Percentiles rank a stretch among this genome's conserved stretches.
Evolutionary conservation across 2,888 invertebrate genomes (phyloP).

Genomic region (Spatulosminthurus flaviceps): DNA sequence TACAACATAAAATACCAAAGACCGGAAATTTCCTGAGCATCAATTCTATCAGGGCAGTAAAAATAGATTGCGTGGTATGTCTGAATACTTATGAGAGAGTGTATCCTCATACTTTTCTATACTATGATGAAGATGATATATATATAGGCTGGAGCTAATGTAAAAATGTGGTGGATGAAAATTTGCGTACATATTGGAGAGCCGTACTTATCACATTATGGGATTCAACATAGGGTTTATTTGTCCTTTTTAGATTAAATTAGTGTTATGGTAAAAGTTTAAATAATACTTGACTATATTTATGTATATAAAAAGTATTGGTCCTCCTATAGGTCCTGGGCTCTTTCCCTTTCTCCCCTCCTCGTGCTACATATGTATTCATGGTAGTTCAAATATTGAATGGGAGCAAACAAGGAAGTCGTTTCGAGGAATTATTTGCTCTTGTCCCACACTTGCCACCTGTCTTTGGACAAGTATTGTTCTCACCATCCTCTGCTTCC

Average conservation of each 20-base stretch:
- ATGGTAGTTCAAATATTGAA: slow-evolving; percentile 21
- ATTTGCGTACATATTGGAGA: too few species aligned
- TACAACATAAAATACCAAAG: neutral
- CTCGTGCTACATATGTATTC: neutral
- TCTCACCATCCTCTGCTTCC: slow-evolving; percentile 42
- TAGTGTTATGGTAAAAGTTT: slow-evolving; percentile 13
- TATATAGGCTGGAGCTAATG: too few species aligned
- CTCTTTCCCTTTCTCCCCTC: too few species aligned
- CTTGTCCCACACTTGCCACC: slow-evolving; percentile 58
- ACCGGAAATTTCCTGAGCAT: slow-evolving; percentile 38
- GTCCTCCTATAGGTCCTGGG: too few species aligned
- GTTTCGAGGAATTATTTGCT: slow-evolving; percentile 53
- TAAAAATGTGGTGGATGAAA: too few species aligned
- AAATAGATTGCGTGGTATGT: too few species aligned
- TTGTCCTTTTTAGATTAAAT: neutral
- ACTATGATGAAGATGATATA: too few species aligned
- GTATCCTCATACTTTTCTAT: too few species aligned
- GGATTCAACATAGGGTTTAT: too few species aligned
- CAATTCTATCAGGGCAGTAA: neutral
- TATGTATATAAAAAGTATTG: neutral
- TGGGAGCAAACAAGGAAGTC: slow-evolving; percentile 57
- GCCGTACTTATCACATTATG: too few species aligned
- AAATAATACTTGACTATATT: neutral
- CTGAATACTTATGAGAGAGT: too few species aligned
- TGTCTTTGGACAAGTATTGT: slow-evolving; percentile 59